A percentile compares a stretch with the other conserved stretches of the same genome.
phyloP scores from a whole-genome alignment of 37 sponge, comb jelly and placozoan species.

The Geodia barretti region DNA sequence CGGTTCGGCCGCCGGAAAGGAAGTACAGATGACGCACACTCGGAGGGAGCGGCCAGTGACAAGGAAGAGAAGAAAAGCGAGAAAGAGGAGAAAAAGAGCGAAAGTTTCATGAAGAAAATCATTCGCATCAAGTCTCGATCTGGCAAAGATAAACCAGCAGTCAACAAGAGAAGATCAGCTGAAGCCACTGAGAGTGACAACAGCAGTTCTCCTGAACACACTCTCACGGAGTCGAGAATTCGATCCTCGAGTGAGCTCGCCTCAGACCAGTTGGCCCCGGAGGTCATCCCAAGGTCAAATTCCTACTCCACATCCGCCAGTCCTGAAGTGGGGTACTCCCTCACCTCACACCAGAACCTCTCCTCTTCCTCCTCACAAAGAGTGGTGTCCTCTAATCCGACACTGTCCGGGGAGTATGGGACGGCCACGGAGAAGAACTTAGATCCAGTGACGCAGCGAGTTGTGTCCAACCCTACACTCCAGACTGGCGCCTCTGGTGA shows the following conservation, averaged over 20 bases:
- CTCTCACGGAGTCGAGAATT: background rate
- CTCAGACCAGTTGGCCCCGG: background rate
- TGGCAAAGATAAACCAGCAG: background rate
- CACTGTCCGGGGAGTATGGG: background rate
- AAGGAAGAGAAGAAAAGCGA: background rate
- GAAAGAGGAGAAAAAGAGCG: background rate
- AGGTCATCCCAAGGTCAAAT: background rate
- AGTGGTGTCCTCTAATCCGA: background rate
- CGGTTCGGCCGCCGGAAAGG: background rate
- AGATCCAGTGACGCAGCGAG: background rate
- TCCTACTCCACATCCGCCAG: background rate
- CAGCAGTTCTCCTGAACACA: background rate
- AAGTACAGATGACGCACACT: background rate
- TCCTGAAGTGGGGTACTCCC: background rate
- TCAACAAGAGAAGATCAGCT: background rate
- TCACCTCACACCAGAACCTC: background rate
- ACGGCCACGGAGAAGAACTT: background rate
- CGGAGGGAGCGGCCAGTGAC: background rate
- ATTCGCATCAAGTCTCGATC: background rate
- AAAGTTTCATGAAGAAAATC: background rate
- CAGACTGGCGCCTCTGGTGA: background rate
- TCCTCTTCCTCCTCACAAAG: background rate
- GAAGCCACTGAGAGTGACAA: background rate
- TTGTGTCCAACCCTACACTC: background rate
- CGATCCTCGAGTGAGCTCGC: background rate